Conservation (phyloP, 2,113 vertebrate species). For the Oophaga pumilio region DNA sequence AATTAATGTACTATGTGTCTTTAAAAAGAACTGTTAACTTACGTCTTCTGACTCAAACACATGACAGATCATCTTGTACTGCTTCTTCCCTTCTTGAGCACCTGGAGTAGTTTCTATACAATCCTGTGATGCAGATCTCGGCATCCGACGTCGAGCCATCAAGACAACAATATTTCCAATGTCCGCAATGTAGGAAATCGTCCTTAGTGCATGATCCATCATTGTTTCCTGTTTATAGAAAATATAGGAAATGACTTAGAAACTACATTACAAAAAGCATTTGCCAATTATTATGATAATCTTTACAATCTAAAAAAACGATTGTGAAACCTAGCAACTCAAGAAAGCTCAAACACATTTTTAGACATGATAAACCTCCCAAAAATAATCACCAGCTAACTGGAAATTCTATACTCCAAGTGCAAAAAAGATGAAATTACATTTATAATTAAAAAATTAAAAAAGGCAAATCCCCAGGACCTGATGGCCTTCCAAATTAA, state of each 20-base stretch:
- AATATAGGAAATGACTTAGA: background rate
- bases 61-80: conserved; percentile 99
- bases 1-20: background rate
- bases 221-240: conserved; percentile 83
- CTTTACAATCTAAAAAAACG: too few relatives aligned
- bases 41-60: conserved; percentile 98
- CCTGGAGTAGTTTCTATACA: conserved; percentile 94
- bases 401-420: too few relatives aligned
- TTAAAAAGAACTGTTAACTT: conserved; percentile 68
- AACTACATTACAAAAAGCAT: background rate
- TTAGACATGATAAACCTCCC: too few relatives aligned
- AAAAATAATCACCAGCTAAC: too few relatives aligned
- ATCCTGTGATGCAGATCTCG: conserved; percentile 91
- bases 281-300: too few relatives aligned
- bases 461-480: too few relatives aligned
- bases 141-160: conserved; percentile 95
- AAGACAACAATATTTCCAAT: conserved; percentile 97
- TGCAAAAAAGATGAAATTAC: too few relatives aligned
- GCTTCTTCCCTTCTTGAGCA: conserved; percentile 90
- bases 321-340: too few relatives aligned
- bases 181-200: conserved; percentile 97
- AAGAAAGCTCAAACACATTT: too few relatives aligned
- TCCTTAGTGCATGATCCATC: conserved; percentile 98
- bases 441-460: too few relatives aligned
- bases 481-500: too few relatives aligned